Conservation (phyloP, 2,888 invertebrate genomes). For the Erebia epiphron region DNA sequence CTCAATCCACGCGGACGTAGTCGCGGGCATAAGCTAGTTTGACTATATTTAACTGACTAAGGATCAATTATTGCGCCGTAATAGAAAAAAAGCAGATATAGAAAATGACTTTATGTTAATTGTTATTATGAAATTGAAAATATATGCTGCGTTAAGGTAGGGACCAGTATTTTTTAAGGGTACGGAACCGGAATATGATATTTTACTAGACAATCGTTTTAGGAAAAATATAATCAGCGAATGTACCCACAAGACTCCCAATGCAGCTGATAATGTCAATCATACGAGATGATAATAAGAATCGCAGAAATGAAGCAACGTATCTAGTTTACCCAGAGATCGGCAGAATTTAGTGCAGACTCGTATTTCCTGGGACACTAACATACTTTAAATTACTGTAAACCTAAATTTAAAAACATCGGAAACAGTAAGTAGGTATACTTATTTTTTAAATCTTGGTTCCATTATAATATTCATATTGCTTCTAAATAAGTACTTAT, state of each 20-base stretch:
- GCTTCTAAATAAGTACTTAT: too few relatives aligned
- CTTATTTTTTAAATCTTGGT: neutral
- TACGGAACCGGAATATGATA: conserved; percentile 2
- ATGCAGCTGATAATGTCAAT: conserved; percentile 48
- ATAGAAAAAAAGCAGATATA: too few relatives aligned
- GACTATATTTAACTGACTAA: too few relatives aligned
- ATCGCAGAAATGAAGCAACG: conserved; percentile 14
- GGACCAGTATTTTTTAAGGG: neutral
- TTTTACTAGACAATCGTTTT: neutral
- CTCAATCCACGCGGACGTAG: too few relatives aligned
- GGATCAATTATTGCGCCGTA: too few relatives aligned
- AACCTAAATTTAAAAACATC: neutral
- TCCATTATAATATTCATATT: neutral
- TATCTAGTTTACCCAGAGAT: neutral
- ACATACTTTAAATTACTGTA: neutral
- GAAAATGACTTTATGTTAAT: too few relatives aligned
- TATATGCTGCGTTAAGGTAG: too few relatives aligned
- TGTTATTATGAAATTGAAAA: too few relatives aligned
- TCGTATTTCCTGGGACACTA: conserved; percentile 4
- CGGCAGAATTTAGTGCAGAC: conserved; percentile 3
- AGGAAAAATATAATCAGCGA: neutral
- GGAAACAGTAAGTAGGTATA: conserved; percentile 12
- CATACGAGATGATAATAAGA: conserved; percentile 37
- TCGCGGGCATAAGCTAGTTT: too few relatives aligned
- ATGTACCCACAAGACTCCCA: conserved; percentile 34